A percentile compares a stretch with the other conserved stretches of the same genome.
Evolutionary conservation across 35 echinoderm and acorn worm species (phyloP).

Genomic region (Lytechinus pictus): DNA sequence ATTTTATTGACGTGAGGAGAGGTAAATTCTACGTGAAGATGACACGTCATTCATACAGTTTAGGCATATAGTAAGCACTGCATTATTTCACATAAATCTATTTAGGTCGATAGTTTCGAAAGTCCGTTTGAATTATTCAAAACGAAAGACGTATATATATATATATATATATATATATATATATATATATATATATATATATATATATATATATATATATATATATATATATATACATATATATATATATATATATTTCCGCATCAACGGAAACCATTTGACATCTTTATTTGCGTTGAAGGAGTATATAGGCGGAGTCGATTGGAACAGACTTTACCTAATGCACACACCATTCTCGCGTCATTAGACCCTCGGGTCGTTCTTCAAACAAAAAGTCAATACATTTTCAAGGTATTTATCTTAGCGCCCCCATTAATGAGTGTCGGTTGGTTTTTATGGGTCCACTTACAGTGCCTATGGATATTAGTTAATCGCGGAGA

Average conservation of each 20-base stretch:
- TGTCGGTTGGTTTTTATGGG: background rate
- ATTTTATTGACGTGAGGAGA: too few species aligned
- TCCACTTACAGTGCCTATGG: background rate
- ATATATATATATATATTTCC: background rate
- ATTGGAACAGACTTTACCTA: background rate
- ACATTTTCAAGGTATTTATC: background rate
- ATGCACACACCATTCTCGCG: background rate
- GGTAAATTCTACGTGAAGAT: too few species aligned
- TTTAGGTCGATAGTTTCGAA: too few species aligned
- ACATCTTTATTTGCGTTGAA: background rate
- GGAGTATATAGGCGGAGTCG: background rate
- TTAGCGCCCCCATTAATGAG: background rate
- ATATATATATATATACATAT: too few species aligned
- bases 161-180: too few species aligned
- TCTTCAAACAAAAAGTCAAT: conserved; percentile 14
- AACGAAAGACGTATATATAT: too few species aligned
- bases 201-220: too few species aligned
- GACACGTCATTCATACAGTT: too few species aligned
- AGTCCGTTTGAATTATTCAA: too few species aligned
- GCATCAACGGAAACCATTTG: background rate
- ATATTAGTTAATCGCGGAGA: background rate
- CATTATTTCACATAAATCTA: too few species aligned
- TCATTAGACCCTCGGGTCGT: background rate
- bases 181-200: too few species aligned
- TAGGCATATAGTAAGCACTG: too few species aligned